Percentiles rank a stretch among this genome's conserved stretches.
These are phyloP conservation scores for Formica selysi DNA, from an alignment of 1,140 invertebrate genomes.

Conservation along the genomic window DNA sequence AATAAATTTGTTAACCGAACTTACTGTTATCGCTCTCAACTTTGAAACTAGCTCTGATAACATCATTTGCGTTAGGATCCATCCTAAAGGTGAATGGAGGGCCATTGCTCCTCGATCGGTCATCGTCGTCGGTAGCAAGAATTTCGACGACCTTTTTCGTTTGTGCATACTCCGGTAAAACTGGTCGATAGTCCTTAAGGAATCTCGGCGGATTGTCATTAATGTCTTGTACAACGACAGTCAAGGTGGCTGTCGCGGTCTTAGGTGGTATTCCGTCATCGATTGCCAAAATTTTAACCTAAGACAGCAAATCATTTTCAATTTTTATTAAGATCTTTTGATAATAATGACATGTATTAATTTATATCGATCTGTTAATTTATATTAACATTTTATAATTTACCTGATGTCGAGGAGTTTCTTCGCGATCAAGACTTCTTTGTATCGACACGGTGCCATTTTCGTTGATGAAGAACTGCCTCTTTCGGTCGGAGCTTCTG, in stretches of 20 bases:
- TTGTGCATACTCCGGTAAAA: conserved; percentile 95
- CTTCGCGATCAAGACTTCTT: conserved; percentile 94
- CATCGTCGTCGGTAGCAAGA: conserved; percentile 97
- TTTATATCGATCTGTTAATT: not conserved
- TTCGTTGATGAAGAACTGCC: conserved; percentile 96
- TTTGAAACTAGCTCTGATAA: conserved; percentile 96
- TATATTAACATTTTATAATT: not conserved
- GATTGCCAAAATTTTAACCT: conserved; percentile 97
- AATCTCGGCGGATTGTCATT: conserved; percentile 98
- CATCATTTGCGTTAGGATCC: conserved; percentile 96
- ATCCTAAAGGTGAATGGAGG: conserved; percentile 97
- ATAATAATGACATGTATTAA: not conserved
- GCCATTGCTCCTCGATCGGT: conserved; percentile 97
- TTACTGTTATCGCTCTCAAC: conserved; percentile 97
- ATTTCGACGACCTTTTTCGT: conserved; percentile 97
- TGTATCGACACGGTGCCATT: conserved; percentile 97
- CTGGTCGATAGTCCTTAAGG: conserved; percentile 96
- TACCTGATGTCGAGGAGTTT: conserved; percentile 95
- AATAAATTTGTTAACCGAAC: conserved; percentile 77
- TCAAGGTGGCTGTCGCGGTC: conserved; percentile 97
- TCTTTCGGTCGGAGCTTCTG: conserved; percentile 94
- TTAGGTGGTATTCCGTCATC: conserved; percentile 97
- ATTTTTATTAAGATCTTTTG: not conserved
- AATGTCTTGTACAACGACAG: conserved; percentile 97
- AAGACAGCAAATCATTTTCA: conserved; percentile 27